Conservation (phyloP, 92 coral and sea anemone species). For the Palythoa caribaeorum region DNA sequence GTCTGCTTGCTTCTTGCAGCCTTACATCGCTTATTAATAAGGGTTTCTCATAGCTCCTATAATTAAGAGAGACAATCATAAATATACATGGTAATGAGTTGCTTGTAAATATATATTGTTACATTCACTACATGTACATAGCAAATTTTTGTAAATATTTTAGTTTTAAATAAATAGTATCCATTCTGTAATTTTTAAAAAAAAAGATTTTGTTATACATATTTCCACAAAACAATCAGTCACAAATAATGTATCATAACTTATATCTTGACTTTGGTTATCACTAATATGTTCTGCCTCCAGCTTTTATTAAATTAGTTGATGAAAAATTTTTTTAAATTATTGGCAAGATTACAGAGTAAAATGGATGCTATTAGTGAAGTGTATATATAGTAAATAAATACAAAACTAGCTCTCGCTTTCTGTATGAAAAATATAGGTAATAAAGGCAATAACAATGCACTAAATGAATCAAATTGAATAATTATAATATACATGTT, state of each 20-base stretch:
- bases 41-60: background rate
- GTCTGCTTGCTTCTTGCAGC: constrained; percentile 51
- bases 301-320: background rate
- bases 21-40: constrained; percentile 8
- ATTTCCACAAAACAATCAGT: constrained; percentile 21
- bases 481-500: background rate
- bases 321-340: background rate
- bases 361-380: constrained; percentile 13
- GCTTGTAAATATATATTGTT: background rate
- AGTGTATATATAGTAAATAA: constrained; percentile 22
- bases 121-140: constrained; percentile 11
- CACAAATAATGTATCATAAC: constrained; percentile 13
- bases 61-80: background rate
- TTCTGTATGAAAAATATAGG: constrained; percentile 12
- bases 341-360: constrained; percentile 26
- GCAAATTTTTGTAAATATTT: constrained; percentile 5
- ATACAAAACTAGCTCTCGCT: constrained; percentile 18
- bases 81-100: constrained; percentile 7
- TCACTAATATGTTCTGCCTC: constrained; percentile 32
- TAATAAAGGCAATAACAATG: constrained; percentile 5
- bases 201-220: background rate
- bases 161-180: constrained; percentile 15
- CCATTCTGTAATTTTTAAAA: background rate
- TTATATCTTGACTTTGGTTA: constrained; percentile 20
- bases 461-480: constrained; percentile 10